Evolutionary conservation across 2,888 invertebrate species (phyloP).

Genomic region (Merodon equestris): DNA sequence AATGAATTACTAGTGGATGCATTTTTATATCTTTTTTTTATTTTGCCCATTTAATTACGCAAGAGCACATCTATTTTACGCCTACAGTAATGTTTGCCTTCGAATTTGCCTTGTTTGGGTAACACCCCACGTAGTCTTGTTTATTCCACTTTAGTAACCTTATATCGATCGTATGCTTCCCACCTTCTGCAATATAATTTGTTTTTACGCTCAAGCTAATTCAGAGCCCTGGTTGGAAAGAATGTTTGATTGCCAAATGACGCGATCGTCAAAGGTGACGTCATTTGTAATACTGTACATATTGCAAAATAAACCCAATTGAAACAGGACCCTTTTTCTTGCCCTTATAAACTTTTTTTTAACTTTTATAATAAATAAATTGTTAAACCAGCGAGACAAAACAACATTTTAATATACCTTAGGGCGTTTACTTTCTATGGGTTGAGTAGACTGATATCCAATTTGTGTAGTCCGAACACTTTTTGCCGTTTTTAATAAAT

Average conservation of each 20-base stretch:
- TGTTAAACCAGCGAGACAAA: no score
- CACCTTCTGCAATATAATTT: slow-evolving; percentile 36
- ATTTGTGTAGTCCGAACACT: slow-evolving; percentile 80
- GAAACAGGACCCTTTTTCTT: no score
- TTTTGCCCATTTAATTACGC: neutral
- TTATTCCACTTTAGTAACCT: slow-evolving; percentile 51
- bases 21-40: neutral
- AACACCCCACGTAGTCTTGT: slow-evolving; percentile 39
- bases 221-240: slow-evolving; percentile 15
- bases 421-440: slow-evolving; percentile 85
- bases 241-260: slow-evolving; percentile 26
- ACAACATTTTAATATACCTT: slow-evolving; percentile 82
- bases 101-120: slow-evolving; percentile 36
- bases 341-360: no score
- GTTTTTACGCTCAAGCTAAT: slow-evolving; percentile 25
- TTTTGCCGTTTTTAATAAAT: slow-evolving; percentile 81
- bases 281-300: slow-evolving; percentile 52
- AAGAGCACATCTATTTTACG: slow-evolving; percentile 21
- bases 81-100: slow-evolving; percentile 52
- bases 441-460: slow-evolving; percentile 80
- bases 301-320: slow-evolving; percentile 45
- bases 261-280: slow-evolving; percentile 34
- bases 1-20: neutral
- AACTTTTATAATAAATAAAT: no score
- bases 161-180: slow-evolving; percentile 38